Base-by-base conservation (phyloP, 1,140 invertebrate genomes). In the Fopius arisanus region DNA sequence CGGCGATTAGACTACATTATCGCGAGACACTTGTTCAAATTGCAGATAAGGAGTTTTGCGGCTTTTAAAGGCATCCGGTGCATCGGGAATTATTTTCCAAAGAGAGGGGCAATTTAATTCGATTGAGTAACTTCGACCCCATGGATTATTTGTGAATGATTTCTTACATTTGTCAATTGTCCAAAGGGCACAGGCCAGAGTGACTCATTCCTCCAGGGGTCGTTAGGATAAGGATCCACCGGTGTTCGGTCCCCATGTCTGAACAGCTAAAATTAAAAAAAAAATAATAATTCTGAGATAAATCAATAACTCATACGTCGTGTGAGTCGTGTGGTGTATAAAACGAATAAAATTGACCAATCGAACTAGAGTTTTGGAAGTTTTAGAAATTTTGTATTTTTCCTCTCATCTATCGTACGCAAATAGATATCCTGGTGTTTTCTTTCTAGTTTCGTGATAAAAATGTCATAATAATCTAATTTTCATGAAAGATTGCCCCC, bases 181-280 rank as follows among this genome's bases (percentile, higher is more conserved):
- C 94, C 94, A 86, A 92, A 94, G 74, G 92, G 93, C 23, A 91
- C 91, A 5, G 93, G 91, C 95, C 95, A 96, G 48, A 87, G 86
- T 9, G 89, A 90, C 70, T 88, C 85, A 81, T 93, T 90, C 23
- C 88, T 88, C 81, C 93, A 93, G 0, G 93, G 94, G 88, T 97
- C 96, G 26, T 87, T 94, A 0, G 94, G 93, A 83, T 95, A 97
- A 0, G 91, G 86, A 59, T 90, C 81, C 3, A 94, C 85, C 0
- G 95, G 95, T 26, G 93, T 94, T 75, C 96, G 89, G 81, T 96
- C 95, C 29, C 96, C 96, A 90, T 97, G 96, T 70, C 96, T 89
- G 82, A 89, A 95, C 21, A 95, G 78, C 88, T 91, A 70, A 31
- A 85, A n/a, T n/a, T n/a, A 82, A 70, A 77, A 73, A 23, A 73